Conservation (phyloP, 2,113 vertebrate genomes). For the Andinoacara biseriatus region DNA sequence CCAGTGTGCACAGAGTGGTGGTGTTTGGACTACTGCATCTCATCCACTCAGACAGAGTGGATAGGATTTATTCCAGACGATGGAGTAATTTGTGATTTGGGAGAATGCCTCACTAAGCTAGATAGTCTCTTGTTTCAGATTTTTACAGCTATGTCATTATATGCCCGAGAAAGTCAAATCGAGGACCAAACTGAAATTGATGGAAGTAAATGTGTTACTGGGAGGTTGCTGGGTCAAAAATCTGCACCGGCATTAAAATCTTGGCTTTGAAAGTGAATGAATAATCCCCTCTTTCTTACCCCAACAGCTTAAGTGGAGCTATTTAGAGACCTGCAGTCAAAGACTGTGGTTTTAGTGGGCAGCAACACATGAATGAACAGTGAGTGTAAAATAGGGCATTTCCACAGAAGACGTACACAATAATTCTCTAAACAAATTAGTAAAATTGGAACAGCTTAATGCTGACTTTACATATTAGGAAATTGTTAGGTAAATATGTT, state of each 20-base stretch:
- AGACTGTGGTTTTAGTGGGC: conserved; percentile 61
- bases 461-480: not conserved
- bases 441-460: not conserved
- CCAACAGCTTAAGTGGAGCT: conserved; percentile 63
- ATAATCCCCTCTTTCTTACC: conserved; percentile 62
- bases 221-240: conserved; percentile 52
- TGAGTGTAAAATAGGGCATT: conserved; percentile 45
- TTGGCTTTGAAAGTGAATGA: conserved; percentile 60
- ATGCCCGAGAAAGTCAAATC: conserved; percentile 40
- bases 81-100: conserved; percentile 49
- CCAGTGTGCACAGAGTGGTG: conserved; percentile 24
- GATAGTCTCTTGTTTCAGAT: conserved; percentile 36
- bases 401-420: conserved; percentile 17
- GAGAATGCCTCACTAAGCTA: conserved; percentile 39
- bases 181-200: conserved; percentile 24
- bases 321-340: conserved; percentile 63
- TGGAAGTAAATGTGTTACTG: conserved; percentile 27
- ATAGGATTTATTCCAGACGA: conserved; percentile 51
- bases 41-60: conserved; percentile 38
- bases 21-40: conserved; percentile 22
- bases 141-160: conserved; percentile 31
- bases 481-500: conserved; percentile 10
- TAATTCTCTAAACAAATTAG: conserved; percentile 10
- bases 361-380: conserved; percentile 52
- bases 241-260: conserved; percentile 43